Base-by-base conservation (phyloP, 1,140 invertebrate genomes). In the Tetramorium alpestre region DNA sequence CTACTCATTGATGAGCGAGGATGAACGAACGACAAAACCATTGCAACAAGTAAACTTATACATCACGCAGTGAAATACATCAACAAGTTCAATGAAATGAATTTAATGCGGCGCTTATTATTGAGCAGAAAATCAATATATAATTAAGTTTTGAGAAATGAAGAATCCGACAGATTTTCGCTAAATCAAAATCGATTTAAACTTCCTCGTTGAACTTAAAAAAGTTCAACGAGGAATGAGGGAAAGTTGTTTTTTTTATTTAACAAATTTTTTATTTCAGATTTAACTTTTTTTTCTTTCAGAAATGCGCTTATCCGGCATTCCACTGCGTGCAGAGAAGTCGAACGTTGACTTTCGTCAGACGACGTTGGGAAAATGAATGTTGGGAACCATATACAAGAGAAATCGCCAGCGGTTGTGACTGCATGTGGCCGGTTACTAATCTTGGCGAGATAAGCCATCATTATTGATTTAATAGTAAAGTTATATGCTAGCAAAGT, bases 361-460 rank as follows among this genome's bases (percentile, higher is more conserved):
- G 94, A 84, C 93, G 95, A 51, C 90, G 86, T 65, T 95, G 93
- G 92, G 92, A 92, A 2, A 89, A 77, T n/a, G 93, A 94, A 6
- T 96, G 95, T 84, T 96, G 95, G 95, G 94, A 95, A 72, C 91
- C 93, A n/a, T 92, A 92, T 18, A 93, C 93, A 1, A 94, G 92
- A 75, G 86, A 93, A 72, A 91, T 95, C 28, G 88, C 94, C 6
- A 95, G 94, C 16, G 95, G 94, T 67, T 96, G 95, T 49, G 95
- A 96, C 41, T 96, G 95, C 67, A 96, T 96, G 95, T 95, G 95
- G 95, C 95, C 95, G 2, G 92, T 92, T 13, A 92, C 93, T 38
- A 87, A 58, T 51, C 90, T 94, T 18, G 94, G 94, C 38, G 94
- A 94, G n/a, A 93, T 94, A 72, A 87, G 86, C 0, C 75, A 87